Evolutionary conservation across 2,888 invertebrate species (phyloP).

Genomic region (Lacanobia wlatinum): DNA sequence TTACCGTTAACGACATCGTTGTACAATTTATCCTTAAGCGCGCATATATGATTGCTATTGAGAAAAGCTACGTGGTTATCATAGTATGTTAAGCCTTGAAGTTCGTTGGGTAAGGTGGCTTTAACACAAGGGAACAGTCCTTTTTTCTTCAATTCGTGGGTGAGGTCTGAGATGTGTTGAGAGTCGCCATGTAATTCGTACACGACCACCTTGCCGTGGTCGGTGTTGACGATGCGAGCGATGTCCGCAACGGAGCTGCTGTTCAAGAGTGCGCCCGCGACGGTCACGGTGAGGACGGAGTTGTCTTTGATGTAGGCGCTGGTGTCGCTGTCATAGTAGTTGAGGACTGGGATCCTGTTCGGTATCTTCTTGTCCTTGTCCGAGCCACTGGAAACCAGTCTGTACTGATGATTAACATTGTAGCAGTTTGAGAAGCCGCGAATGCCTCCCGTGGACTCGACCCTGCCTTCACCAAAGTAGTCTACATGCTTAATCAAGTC

Average conservation of each 20-base stretch:
- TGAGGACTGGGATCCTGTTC: constrained; percentile 71
- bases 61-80: constrained; percentile 64
- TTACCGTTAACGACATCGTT: constrained; percentile 51
- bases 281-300: constrained; percentile 69
- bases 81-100: constrained; percentile 65
- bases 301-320: constrained; percentile 69
- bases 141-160: constrained; percentile 54
- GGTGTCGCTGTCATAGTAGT: constrained; percentile 69
- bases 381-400: constrained; percentile 70
- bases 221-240: constrained; percentile 68
- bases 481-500: constrained; percentile 69
- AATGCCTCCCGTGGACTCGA: constrained; percentile 41
- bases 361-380: constrained; percentile 71
- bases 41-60: constrained; percentile 39
- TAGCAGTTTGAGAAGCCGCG: constrained; percentile 24
- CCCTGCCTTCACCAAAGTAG: constrained; percentile 76
- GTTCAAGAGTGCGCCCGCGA: constrained; percentile 69
- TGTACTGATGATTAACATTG: constrained; percentile 70
- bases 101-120: constrained; percentile 59
- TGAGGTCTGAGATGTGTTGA: constrained; percentile 60
- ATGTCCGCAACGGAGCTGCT: constrained; percentile 70
- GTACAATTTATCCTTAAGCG: constrained; percentile 60
- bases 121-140: constrained; percentile 55
- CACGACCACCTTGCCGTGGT: constrained; percentile 66
- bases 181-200: constrained; percentile 62